Evolutionary conservation across 2,113 vertebrate genomes (phyloP).

Genomic region (Leptobrachium ailaonicum): DNA sequence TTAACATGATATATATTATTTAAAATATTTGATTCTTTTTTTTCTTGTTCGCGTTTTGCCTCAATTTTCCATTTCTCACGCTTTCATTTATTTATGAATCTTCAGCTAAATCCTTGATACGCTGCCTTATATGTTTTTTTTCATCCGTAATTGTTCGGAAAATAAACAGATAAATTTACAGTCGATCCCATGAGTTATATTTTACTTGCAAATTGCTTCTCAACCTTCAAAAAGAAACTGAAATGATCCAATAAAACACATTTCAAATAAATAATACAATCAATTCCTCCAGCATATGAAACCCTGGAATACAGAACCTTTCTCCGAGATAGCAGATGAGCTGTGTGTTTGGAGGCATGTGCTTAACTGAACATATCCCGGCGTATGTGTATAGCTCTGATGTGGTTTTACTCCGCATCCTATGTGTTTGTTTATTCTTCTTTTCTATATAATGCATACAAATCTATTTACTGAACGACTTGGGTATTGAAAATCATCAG

Average conservation of each 20-base stretch:
- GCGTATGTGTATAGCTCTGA: no score
- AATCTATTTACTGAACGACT: no score
- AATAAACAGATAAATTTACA: slow-evolving; percentile 29
- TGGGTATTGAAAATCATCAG: no score
- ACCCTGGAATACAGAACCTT: background rate
- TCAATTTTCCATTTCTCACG: background rate
- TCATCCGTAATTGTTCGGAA: slow-evolving; percentile 24
- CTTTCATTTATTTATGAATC: background rate
- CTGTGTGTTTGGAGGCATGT: no score
- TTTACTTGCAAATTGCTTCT: slow-evolving; percentile 40
- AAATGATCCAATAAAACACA: slow-evolving; percentile 31
- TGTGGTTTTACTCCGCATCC: no score
- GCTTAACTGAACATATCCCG: no score
- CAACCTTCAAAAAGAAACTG: slow-evolving; percentile 28
- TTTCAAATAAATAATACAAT: slow-evolving; percentile 30
- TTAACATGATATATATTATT: background rate
- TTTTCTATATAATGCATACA: no score
- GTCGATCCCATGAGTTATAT: slow-evolving; percentile 24
- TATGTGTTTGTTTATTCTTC: no score
- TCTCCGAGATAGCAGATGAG: no score
- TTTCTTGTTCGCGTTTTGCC: background rate
- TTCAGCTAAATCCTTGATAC: background rate
- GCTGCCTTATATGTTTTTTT: background rate
- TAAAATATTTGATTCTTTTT: background rate
- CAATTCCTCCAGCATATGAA: background rate